A percentile compares a stretch with the other conserved stretches of the same genome.
These are phyloP conservation scores for Acronicta leporina DNA, from an alignment of 2,888 invertebrate species.

Conservation along the genomic window DNA sequence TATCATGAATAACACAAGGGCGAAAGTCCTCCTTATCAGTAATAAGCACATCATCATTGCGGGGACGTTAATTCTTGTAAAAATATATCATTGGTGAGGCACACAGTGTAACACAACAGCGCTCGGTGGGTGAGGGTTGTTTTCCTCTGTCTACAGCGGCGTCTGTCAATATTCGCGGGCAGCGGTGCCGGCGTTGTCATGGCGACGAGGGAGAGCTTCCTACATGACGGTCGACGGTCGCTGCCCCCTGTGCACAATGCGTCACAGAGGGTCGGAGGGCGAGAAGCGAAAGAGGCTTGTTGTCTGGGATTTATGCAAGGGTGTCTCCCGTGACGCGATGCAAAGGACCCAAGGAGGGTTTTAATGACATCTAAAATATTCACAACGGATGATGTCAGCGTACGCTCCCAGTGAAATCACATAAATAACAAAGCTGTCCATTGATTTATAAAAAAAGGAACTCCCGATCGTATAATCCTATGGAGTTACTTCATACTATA, in stretches of 20 bases:
- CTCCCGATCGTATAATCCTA: too few species aligned
- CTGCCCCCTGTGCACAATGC: conserved; percentile 80
- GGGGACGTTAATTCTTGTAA: conserved; percentile 74
- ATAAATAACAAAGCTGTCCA: too few species aligned
- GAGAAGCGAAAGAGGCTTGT: conserved; percentile 70
- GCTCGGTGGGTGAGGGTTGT: conserved; percentile 53
- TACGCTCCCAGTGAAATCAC: conserved; percentile 3
- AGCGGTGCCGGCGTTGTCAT: conserved; percentile 86
- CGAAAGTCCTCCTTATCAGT: conserved; percentile 77
- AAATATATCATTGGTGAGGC: conserved; percentile 78
- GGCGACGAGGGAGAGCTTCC: conserved; percentile 80
- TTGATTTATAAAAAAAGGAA: not conserved
- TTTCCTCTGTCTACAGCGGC: conserved; percentile 69
- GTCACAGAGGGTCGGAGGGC: conserved; percentile 76
- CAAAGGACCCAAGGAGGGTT: conserved; percentile 49
- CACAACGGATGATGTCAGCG: conserved; percentile 43
- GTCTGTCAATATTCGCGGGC: conserved; percentile 83
- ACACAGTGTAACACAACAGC: conserved; percentile 58
- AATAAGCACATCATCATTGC: conserved; percentile 77
- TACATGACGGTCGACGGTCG: conserved; percentile 78
- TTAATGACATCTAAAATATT: conserved; percentile 56
- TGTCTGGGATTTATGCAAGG: conserved; percentile 79
- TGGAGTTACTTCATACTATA: too few species aligned
- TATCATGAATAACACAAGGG: conserved; percentile 65
- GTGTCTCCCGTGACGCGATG: conserved; percentile 58